phyloP scores from a whole-genome alignment of 1,140 invertebrate species.

The Anadara kagoshimensis region DNA sequence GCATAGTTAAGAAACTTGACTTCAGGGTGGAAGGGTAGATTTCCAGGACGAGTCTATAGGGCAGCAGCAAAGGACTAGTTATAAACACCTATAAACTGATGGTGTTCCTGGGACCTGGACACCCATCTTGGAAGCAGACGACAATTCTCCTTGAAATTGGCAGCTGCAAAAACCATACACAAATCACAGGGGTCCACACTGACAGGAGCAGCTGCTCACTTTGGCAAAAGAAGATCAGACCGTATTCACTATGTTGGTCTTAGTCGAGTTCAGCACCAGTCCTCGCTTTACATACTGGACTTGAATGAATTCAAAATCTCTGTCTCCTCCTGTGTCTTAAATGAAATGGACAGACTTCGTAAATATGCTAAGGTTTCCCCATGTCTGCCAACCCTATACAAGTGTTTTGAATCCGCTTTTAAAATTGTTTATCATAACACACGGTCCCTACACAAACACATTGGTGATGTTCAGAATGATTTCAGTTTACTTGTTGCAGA shows the following conservation, averaged over 20 bases:
- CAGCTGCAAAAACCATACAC: slow-evolving; percentile 15
- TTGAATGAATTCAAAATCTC: neutral
- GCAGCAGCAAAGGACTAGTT: neutral
- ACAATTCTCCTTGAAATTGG: slow-evolving; percentile 5
- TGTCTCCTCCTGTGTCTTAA: neutral
- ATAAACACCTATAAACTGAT: neutral
- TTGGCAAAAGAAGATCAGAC: slow-evolving; percentile 10
- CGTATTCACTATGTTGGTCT: slow-evolving; percentile 26
- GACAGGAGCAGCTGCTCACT: neutral
- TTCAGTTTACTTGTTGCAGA: too few relatives aligned
- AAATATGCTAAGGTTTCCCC: neutral
- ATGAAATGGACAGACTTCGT: neutral
- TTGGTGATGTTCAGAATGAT: neutral
- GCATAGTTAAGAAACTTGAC: neutral
- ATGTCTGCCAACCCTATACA: neutral
- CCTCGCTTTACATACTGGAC: neutral
- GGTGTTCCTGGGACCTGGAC: neutral
- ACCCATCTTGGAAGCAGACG: slow-evolving; percentile 3
- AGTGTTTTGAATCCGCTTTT: neutral
- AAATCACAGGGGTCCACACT: slow-evolving; percentile 26
- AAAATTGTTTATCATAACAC: neutral
- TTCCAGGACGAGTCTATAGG: slow-evolving; percentile 13
- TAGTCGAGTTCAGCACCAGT: slow-evolving; percentile 1
- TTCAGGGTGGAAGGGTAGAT: slow-evolving; percentile 1
- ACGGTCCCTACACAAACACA: neutral